These are phyloP conservation scores for Euspilapteryx auroguttella DNA, from an alignment of 2,888 invertebrate genomes.

Conservation along the genomic window DNA sequence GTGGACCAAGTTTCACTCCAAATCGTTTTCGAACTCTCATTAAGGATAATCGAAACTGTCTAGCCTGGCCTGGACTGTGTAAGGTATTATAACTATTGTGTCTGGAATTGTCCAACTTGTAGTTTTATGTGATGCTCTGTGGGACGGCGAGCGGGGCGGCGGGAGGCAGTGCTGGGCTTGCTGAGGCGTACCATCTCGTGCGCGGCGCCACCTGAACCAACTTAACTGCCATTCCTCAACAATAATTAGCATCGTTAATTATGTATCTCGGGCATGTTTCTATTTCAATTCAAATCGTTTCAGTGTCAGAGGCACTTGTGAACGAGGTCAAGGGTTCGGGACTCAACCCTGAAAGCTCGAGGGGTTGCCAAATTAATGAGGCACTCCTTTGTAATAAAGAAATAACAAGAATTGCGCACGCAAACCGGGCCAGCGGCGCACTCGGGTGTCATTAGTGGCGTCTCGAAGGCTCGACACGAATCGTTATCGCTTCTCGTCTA, in stretches of 20 bases:
- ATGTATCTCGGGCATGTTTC: constrained; percentile 53
- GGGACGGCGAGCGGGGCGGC: constrained; percentile 5
- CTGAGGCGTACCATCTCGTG: constrained; percentile 8
- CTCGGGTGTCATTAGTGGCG: constrained; percentile 53
- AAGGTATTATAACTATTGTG: constrained; percentile 40
- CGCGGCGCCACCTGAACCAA: too few relatives aligned
- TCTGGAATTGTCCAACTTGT: constrained; percentile 50
- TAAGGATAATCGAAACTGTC: constrained; percentile 56
- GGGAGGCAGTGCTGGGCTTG: constrained; percentile 9
- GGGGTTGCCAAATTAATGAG: constrained; percentile 63
- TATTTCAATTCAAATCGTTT: constrained; percentile 39
- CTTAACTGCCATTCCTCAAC: too few relatives aligned
- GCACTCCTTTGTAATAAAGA: constrained; percentile 63
- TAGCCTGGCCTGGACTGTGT: constrained; percentile 34
- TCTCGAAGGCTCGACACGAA: constrained; percentile 42
- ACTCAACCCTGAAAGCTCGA: constrained; percentile 39
- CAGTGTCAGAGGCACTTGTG: constrained; percentile 43
- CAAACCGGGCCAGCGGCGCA: constrained; percentile 35
- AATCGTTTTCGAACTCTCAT: constrained; percentile 56
- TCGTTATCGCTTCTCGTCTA: constrained; percentile 47
- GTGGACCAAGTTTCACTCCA: constrained; percentile 47
- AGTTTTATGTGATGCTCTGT: constrained; percentile 29
- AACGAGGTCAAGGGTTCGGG: constrained; percentile 58
- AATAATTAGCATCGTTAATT: constrained; percentile 58
- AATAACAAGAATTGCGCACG: constrained; percentile 62